Conservation (phyloP, 2,797 vertebrate genomes). For the Lepilemur septentrionalis region DNA sequence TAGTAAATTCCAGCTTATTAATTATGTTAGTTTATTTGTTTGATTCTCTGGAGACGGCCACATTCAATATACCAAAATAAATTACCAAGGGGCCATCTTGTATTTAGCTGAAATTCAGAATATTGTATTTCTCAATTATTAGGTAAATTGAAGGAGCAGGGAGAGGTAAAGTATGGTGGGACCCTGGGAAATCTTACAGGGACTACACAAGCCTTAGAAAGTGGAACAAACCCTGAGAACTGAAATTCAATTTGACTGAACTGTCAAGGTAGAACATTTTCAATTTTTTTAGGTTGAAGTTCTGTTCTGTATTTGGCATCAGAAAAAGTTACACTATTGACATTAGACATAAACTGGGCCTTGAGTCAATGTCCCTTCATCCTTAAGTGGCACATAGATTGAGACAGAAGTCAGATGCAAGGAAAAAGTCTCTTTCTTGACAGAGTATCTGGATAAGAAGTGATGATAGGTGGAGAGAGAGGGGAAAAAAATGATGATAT, state of each 20-base stretch:
- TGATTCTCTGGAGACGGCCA: background rate
- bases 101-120: constrained; percentile 3
- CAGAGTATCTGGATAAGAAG: background rate
- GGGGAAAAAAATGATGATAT: background rate
- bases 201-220: background rate
- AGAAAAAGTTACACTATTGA: constrained; percentile 29
- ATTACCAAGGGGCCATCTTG: background rate
- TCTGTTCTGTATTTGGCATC: background rate
- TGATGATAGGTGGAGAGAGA: background rate
- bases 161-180: background rate
- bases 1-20: background rate
- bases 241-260: background rate
- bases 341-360: background rate
- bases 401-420: background rate
- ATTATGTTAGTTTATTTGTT: background rate
- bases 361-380: background rate
- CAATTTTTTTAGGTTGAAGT: background rate
- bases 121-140: background rate
- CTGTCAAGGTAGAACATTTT: background rate
- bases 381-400: background rate
- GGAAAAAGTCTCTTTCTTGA: background rate
- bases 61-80: background rate
- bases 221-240: background rate
- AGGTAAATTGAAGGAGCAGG: background rate
- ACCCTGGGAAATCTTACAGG: background rate